A percentile compares a stretch with the other conserved stretches of the same genome.
Evolutionary conservation across 2,888 invertebrate species (phyloP).

Genomic region (Melinaea menophilus): DNA sequence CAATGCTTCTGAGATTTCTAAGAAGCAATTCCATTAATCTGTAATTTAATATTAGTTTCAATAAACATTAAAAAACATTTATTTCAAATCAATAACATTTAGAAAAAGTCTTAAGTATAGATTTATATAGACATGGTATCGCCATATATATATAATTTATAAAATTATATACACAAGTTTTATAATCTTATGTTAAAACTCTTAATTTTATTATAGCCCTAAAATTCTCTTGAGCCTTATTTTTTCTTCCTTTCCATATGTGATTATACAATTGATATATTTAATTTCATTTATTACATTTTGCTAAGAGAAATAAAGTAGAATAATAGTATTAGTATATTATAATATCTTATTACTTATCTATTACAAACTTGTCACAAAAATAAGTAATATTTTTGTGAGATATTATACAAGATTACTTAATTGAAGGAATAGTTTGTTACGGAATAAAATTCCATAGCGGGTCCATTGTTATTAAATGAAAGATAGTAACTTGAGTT

Average conservation of each 20-base stretch:
- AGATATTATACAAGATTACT: slow-evolving; percentile 6
- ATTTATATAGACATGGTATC: too few species aligned
- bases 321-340: too few species aligned
- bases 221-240: too few species aligned
- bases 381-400: not conserved
- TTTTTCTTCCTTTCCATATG: not conserved
- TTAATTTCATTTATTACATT: slow-evolving; percentile 15
- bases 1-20: not conserved
- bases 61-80: not conserved
- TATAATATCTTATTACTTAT: slow-evolving; percentile 16
- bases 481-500: slow-evolving; percentile 5
- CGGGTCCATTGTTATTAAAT: slow-evolving; percentile 20
- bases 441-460: slow-evolving; percentile 26
- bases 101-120: too few species aligned
- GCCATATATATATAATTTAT: too few species aligned
- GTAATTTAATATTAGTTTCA: not conserved
- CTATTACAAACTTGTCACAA: slow-evolving; percentile 7
- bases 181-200: too few species aligned
- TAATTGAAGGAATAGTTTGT: slow-evolving; percentile 11
- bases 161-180: too few species aligned
- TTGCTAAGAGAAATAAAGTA: too few species aligned
- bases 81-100: too few species aligned
- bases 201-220: too few species aligned
- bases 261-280: slow-evolving; percentile 15
- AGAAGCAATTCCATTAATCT: not conserved